phyloP scores from a whole-genome alignment of 1,140 invertebrate species.

The Drosophila bocqueti region DNA sequence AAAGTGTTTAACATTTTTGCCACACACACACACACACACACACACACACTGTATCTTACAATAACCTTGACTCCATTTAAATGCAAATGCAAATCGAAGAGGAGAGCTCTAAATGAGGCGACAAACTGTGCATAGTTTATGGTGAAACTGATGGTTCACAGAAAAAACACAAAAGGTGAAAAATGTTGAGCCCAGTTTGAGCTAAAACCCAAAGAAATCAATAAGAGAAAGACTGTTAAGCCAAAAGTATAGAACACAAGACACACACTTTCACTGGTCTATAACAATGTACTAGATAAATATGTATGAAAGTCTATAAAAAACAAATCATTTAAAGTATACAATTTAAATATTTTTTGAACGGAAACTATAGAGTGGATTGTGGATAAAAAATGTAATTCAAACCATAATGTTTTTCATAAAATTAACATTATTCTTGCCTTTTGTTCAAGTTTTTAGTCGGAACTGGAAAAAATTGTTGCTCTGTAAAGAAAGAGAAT shows the following conservation, averaged over 20 bases:
- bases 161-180: slow-evolving; percentile 11
- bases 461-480: no score
- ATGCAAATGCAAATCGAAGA: slow-evolving; percentile 66
- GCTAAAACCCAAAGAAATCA: slow-evolving; percentile 18
- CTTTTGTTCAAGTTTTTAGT: not conserved
- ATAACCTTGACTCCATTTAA: slow-evolving; percentile 74
- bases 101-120: slow-evolving; percentile 38
- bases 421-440: not conserved
- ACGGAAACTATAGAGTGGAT: not conserved
- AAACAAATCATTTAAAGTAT: not conserved
- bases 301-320: not conserved
- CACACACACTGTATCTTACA: slow-evolving; percentile 15
- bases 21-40: slow-evolving; percentile 16
- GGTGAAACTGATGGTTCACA: slow-evolving; percentile 50
- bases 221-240: slow-evolving; percentile 6
- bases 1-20: slow-evolving; percentile 15
- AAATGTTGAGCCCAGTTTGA: slow-evolving; percentile 26
- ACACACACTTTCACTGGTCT: slow-evolving; percentile 41
- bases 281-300: not conserved
- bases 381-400: not conserved
- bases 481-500: not conserved
- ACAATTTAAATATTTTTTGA: not conserved
- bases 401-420: not conserved
- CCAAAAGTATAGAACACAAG: slow-evolving; percentile 12
- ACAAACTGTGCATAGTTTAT: slow-evolving; percentile 55